Evolutionary conservation across 2,113 vertebrate genomes (phyloP).

Genomic region (Planiliza haematocheilus): DNA sequence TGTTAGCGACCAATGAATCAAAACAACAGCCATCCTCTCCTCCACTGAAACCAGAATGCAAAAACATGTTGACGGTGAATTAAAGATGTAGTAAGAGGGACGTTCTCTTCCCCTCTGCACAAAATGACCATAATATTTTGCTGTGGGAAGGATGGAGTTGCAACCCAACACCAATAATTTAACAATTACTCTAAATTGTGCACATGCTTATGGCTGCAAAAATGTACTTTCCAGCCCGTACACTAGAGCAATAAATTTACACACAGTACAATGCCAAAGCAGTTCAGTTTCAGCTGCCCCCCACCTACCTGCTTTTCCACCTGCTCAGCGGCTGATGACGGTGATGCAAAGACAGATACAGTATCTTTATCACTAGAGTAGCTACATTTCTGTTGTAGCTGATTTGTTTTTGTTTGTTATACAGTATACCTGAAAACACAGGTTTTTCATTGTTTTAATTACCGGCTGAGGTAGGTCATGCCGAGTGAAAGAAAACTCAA

Average conservation of each 20-base stretch:
- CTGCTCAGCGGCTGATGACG: constrained; percentile 7
- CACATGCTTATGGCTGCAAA: constrained; percentile 1
- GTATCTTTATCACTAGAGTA: neutral
- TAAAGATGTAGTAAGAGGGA: constrained; percentile 28
- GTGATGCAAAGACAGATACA: neutral
- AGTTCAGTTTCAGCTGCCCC: constrained; percentile 7
- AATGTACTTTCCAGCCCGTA: constrained; percentile 1
- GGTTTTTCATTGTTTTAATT: neutral
- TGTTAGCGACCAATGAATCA: constrained; percentile 59
- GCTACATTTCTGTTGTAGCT: neutral
- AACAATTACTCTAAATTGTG: constrained; percentile 16
- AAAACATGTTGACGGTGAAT: constrained; percentile 36
- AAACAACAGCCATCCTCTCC: constrained; percentile 58
- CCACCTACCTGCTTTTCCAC: neutral
- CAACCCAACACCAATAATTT: constrained; percentile 23
- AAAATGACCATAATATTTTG: constrained; percentile 28
- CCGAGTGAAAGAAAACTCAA: neutral
- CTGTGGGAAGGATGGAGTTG: neutral
- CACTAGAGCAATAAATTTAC: constrained; percentile 15
- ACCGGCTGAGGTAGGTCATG: neutral
- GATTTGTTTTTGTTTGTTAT: neutral
- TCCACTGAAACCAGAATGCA: constrained; percentile 23
- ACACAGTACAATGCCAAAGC: neutral
- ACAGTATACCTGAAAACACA: neutral
- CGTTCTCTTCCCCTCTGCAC: constrained; percentile 10